Evolutionary conservation across 2,113 vertebrate genomes (phyloP).

Genomic region (Isurus oxyrinchus): DNA sequence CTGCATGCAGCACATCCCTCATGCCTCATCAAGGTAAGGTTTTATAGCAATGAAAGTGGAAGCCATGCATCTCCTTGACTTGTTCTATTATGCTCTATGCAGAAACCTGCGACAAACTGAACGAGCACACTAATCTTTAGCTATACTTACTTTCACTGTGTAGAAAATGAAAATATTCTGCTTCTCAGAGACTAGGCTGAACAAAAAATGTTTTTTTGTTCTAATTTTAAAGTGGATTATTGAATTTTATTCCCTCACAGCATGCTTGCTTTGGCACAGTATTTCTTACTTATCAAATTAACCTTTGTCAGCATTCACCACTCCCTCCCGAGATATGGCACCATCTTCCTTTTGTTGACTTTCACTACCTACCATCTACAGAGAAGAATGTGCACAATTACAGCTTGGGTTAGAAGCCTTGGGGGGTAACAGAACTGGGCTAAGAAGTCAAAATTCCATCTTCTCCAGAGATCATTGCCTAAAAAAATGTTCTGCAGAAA

Average conservation of each 20-base stretch:
- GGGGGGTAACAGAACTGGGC: neutral
- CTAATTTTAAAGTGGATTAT: neutral
- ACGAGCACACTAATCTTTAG: neutral
- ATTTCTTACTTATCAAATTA: neutral
- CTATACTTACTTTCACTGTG: neutral
- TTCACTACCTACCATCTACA: neutral
- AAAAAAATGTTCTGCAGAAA: neutral
- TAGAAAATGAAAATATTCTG: neutral
- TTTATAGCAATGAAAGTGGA: neutral
- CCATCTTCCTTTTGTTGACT: neutral
- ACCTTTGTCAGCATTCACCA: neutral
- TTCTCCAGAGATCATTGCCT: neutral
- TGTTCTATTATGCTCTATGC: neutral
- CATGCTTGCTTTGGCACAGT: neutral
- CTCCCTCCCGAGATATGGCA: neutral
- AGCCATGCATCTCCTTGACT: neutral
- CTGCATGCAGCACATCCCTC: neutral
- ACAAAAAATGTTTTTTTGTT: neutral
- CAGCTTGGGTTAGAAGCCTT: neutral
- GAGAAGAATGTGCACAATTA: neutral
- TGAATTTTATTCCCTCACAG: neutral
- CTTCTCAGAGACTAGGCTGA: neutral
- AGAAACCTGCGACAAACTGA: neutral
- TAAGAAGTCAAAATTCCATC: neutral
- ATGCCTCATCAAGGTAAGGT: neutral